A percentile compares a stretch with the other conserved stretches of the same genome.
Conservation (phyloP, 2,888 invertebrate genomes). For the Agrotis segetum region DNA sequence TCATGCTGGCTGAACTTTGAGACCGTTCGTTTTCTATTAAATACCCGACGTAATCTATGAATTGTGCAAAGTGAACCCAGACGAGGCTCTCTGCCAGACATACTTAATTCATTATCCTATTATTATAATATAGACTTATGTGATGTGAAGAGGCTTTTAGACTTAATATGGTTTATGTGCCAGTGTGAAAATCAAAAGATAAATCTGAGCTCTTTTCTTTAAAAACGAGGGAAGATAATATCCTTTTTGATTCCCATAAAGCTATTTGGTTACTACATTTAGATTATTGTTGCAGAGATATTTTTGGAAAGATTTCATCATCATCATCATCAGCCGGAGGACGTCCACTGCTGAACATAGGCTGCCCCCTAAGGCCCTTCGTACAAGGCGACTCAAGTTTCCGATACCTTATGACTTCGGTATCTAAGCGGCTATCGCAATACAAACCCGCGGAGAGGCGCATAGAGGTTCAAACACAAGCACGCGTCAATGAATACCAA, state of each 20-base stretch:
- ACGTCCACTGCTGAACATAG: no score
- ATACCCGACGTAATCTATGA: slow-evolving; percentile 58
- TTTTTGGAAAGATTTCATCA: background rate
- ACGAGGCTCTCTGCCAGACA: slow-evolving; percentile 40
- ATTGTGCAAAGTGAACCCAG: slow-evolving; percentile 35
- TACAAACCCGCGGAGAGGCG: no score
- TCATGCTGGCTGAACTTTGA: slow-evolving; percentile 49
- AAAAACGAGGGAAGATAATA: slow-evolving; percentile 8
- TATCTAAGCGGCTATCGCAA: no score
- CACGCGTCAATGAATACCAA: no score
- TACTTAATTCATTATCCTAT: slow-evolving; percentile 34
- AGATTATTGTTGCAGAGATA: slow-evolving; percentile 17
- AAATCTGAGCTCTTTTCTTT: slow-evolving; percentile 2
- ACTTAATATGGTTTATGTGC: slow-evolving; percentile 4
- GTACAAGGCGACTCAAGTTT: no score
- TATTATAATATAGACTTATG: slow-evolving; percentile 14
- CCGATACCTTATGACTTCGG: no score
- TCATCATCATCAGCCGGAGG: no score
- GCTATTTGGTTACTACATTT: slow-evolving; percentile 27
- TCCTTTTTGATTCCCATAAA: slow-evolving; percentile 27
- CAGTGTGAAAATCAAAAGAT: background rate
- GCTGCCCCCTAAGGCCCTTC: no score
- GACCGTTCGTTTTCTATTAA: slow-evolving; percentile 60
- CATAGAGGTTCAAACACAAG: no score
- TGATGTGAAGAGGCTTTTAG: slow-evolving; percentile 9